Percentiles rank a stretch among this genome's conserved stretches.
Evolutionary conservation across 2,797 vertebrate genomes (phyloP).

Genomic region (Luscinia megarhynchos): DNA sequence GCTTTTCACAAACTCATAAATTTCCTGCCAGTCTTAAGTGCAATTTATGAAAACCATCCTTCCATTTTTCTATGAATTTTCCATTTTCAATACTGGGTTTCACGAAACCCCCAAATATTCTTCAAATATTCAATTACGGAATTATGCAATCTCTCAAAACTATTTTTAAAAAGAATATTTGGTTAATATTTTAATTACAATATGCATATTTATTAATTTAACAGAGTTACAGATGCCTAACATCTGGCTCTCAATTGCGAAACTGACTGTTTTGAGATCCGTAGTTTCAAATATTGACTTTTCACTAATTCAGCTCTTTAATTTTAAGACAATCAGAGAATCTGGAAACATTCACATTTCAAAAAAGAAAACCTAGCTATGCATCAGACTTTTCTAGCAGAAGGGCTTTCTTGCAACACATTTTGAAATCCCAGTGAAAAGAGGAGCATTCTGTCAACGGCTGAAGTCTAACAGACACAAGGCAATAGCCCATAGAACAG

Average conservation of each 20-base stretch:
- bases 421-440: neutral
- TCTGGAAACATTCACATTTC: neutral
- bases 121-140: neutral
- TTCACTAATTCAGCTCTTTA: neutral
- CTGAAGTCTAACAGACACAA: neutral
- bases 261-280: neutral
- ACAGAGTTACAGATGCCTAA: neutral
- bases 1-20: neutral
- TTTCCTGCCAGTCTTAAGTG: neutral
- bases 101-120: neutral
- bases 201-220: neutral
- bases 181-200: neutral
- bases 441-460: neutral
- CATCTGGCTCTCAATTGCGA: neutral
- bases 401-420: neutral
- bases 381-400: neutral
- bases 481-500: neutral
- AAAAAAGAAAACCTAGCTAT: neutral
- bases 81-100: neutral
- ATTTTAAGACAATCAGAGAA: neutral
- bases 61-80: neutral
- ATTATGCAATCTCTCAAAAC: neutral
- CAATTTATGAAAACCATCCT: neutral
- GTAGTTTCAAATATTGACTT: neutral
- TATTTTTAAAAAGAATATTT: neutral